phyloP scores from a whole-genome alignment of 1,140 invertebrate genomes.

The Capitella teleta region DNA sequence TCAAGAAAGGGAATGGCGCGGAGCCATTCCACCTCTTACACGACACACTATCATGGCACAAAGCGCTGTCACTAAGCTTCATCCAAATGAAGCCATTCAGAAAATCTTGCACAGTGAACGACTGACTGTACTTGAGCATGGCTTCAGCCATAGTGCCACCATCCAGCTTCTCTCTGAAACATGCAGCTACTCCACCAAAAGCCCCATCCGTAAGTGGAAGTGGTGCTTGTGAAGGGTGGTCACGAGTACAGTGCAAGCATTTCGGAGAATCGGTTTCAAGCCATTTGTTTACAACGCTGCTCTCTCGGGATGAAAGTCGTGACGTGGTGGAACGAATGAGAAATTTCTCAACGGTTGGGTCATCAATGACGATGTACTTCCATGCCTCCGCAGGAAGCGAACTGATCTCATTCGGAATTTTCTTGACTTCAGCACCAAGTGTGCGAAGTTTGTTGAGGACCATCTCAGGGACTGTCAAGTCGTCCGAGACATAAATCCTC shows the following conservation, averaged over 20 bases:
- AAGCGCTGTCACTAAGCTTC: constrained; percentile 1
- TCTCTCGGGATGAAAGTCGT: constrained; percentile 3
- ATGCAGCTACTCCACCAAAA: constrained; percentile 3
- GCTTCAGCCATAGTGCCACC: neutral
- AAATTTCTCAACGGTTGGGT: constrained; percentile 4
- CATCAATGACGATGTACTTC: constrained; percentile 6
- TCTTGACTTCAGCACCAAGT: neutral
- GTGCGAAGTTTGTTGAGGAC: neutral
- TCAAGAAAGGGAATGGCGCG: constrained; percentile 3
- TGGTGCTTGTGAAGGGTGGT: constrained; percentile 7
- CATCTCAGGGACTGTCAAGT: neutral
- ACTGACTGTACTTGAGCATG: neutral
- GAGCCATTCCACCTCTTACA: constrained; percentile 4
- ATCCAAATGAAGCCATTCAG: constrained; percentile 4
- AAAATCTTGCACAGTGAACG: constrained; percentile 1
- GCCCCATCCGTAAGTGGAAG: neutral
- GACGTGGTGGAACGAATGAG: neutral
- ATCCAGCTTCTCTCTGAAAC: neutral
- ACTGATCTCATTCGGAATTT: neutral
- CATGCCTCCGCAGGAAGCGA: constrained; percentile 1
- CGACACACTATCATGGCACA: constrained; percentile 11
- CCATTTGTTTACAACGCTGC: neutral
- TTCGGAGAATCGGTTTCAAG: neutral
- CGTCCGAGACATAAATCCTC: constrained; percentile 4
- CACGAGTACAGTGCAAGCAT: constrained; percentile 8